Conservation (phyloP, 2,888 invertebrate genomes). For the Phlogophora meticulosa region DNA sequence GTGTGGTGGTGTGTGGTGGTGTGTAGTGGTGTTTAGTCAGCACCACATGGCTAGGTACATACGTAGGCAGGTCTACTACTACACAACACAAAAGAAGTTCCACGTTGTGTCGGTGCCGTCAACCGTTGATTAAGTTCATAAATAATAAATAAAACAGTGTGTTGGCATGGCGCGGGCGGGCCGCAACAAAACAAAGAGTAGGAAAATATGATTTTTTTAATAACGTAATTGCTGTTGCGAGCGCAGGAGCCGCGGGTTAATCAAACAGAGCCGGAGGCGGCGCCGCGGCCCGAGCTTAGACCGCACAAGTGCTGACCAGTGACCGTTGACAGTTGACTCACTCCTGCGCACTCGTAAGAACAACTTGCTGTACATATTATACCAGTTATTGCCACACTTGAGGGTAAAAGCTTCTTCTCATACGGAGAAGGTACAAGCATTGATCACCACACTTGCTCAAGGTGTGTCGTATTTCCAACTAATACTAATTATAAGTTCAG, state of each 20-base stretch:
- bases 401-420: too few species aligned
- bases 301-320: conserved; percentile 2
- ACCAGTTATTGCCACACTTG: too few species aligned
- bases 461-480: too few species aligned
- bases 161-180: conserved; percentile 11
- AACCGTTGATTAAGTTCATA: conserved; percentile 78
- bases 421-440: too few species aligned
- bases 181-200: conserved; percentile 70
- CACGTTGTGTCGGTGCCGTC: conserved; percentile 48
- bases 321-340: neutral
- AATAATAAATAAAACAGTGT: conserved; percentile 74
- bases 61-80: conserved; percentile 30
- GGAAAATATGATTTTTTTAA: conserved; percentile 74
- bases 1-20: too few species aligned
- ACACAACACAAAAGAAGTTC: conserved; percentile 26
- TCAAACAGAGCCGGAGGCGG: conserved; percentile 47
- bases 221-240: conserved; percentile 76
- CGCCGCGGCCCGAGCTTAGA: neutral
- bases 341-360: neutral
- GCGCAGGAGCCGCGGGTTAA: conserved; percentile 59
- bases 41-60: neutral
- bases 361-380: neutral
- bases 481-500: too few species aligned
- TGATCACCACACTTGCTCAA: too few species aligned
- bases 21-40: too few species aligned